Evolutionary conservation across 1,140 invertebrate species (phyloP).

Genomic region (Papilio aristodemus): DNA sequence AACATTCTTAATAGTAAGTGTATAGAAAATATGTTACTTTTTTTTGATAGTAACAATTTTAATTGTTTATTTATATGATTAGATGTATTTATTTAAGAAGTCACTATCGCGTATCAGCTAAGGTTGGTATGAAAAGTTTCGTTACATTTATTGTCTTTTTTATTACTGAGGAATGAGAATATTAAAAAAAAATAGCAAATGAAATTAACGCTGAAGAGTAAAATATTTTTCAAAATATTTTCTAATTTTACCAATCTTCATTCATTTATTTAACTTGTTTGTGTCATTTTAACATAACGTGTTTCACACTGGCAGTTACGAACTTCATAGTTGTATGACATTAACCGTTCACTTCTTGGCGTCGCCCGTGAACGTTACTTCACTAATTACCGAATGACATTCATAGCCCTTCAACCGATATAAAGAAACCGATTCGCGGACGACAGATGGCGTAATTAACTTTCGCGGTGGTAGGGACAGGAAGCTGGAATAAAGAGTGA

Average conservation of each 20-base stretch:
- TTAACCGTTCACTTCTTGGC: not conserved
- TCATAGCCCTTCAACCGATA: constrained; percentile 8
- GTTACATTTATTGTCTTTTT: too few species aligned
- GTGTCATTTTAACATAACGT: not conserved
- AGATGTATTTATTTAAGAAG: too few species aligned
- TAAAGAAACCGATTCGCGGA: constrained; percentile 15
- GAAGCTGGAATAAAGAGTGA: constrained; percentile 41
- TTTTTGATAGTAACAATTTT: not conserved
- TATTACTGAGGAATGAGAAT: too few species aligned
- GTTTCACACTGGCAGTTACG: not conserved
- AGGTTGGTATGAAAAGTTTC: too few species aligned
- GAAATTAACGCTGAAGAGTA: too few species aligned
- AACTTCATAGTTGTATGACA: not conserved
- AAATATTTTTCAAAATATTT: too few species aligned
- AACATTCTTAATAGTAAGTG: constrained; percentile 7
- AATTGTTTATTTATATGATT: not conserved
- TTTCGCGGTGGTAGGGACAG: constrained; percentile 31
- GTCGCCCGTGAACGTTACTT: not conserved
- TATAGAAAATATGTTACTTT: not conserved
- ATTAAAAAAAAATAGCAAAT: too few species aligned
- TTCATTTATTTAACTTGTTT: not conserved
- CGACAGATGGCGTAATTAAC: constrained; percentile 54
- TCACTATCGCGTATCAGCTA: too few species aligned
- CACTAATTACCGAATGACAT: constrained; percentile 31
- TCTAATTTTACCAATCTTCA: not conserved